Conservation (phyloP, 2,888 invertebrate species). For the Coenonympha arcania region DNA sequence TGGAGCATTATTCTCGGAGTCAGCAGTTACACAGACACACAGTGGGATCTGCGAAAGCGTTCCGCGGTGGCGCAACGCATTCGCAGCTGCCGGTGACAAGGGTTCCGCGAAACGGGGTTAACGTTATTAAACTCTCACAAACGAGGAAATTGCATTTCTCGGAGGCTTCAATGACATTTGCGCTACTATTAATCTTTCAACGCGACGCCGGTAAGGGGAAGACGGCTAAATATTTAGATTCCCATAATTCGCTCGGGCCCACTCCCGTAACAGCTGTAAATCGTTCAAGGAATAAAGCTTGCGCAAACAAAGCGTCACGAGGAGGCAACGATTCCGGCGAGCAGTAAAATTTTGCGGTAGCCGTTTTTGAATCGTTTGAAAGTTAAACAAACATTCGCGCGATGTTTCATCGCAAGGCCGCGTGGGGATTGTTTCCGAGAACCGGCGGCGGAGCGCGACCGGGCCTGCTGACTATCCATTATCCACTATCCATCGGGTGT, state of each 20-base stretch:
- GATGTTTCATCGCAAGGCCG: constrained; percentile 64
- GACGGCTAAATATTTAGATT: constrained; percentile 41
- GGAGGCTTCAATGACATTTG: constrained; percentile 27
- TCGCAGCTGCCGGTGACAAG: constrained; percentile 51
- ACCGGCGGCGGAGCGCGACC: constrained; percentile 36
- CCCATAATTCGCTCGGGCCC: constrained; percentile 28
- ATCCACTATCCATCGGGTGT: constrained; percentile 35
- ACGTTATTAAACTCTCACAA: constrained; percentile 41
- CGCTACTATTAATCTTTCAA: constrained; percentile 22
- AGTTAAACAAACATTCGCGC: constrained; percentile 64
- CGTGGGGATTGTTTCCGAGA: constrained; percentile 53
- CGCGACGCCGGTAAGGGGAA: constrained; percentile 18
- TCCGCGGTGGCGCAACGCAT: constrained; percentile 40
- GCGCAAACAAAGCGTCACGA: constrained; percentile 59
- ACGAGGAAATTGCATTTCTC: constrained; percentile 42
- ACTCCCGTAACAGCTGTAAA: constrained; percentile 50
- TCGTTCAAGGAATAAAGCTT: constrained; percentile 51
- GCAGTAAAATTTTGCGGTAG: constrained; percentile 60
- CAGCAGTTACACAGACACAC: background rate
- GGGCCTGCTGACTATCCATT: too few relatives aligned
- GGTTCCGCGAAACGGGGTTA: constrained; percentile 53
- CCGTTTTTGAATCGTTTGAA: constrained; percentile 60
- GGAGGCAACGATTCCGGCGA: constrained; percentile 50
- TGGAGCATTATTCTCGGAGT: constrained; percentile 45
- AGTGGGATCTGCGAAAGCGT: constrained; percentile 2